Evolutionary conservation across 2,113 vertebrate species (phyloP), one percentile per base, ranked within the genome.

Genomic region (Catharus bicknelli): DNA sequence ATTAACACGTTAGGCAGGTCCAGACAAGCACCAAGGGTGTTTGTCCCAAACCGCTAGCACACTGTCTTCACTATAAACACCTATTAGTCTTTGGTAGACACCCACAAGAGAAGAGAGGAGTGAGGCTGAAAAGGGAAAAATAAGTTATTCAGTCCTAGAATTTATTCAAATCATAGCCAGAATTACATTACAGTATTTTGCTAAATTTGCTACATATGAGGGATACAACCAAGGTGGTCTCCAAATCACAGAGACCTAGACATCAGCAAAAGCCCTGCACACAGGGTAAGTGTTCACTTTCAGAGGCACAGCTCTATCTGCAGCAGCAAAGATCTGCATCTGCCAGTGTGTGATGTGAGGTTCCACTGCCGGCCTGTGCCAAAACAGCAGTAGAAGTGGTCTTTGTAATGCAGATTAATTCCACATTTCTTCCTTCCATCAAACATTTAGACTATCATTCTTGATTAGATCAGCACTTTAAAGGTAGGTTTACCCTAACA

Each of bases 401-500:
- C 78, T 94, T 85, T 88, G 67, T 76, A 76, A 83, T 58, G 80
- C 67, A 92, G 74, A 58, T 85, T 84, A 93, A 92, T 78, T 73
- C 58, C 54, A 68, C 58, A 57, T 90, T 95, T 94, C 92, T 90
- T 94, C 85, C 77, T 88, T 79, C 79, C 83, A 84, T 68, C 61
- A 84, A 68, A 84, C 73, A 74, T 50, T 90, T 73, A 83, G 53
- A 78, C 76, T 76, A 62, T 38, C 13, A 0, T 36, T 86, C 79
- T 84, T 75, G 42, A 94, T 89, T 58, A 94, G 26, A 90, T 87
- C 89, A 93, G 88, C 62, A 93, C 47, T 90, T 90, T 86, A 79
- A 94, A 90, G 70, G 86, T 36, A 84, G 87, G 87, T 69, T 89
- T 58, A 38, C 42, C 32, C 81, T 42, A 86, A 78, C 62, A 89